Evolutionary conservation across 37 sponge, comb jelly and placozoan genomes (phyloP), one percentile per base, ranked within the genome.

Genomic region (Chondrilla cf. caribensis): DNA sequence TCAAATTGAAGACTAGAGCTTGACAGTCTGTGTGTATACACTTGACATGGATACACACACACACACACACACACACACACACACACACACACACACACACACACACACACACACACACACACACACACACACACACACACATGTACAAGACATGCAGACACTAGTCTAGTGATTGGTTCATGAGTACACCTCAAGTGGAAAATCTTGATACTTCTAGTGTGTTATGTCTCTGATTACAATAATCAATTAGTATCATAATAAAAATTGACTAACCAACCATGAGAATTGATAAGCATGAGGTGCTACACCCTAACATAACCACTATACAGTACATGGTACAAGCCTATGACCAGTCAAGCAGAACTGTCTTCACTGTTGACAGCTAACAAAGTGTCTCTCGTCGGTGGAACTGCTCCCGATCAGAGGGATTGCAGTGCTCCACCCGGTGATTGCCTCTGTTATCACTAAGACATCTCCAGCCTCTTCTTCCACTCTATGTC

Each of bases 41-140:
- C 51, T 14, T 47, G 51, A 47, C 11, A 11, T 11, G 51, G 19
- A 15, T 22, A 15, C 64, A 15, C 64, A 60, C 64, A 60, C 64
- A 60, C 64, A 60, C 64, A 60, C 64, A 60, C 64, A 60, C 64
- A 60, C 64, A 60, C 64, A 60, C 64, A 60, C 64, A 60, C 64
- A 60, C 64, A 60, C 64, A 60, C 64, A 60, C 64, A 60, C 64
- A 60, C 64, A 60, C 64, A 60, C 64, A 60, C 64, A 60, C 64
- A 60, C 64, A 60, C 64, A 60, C 64, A 60, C 64, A 60, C 64
- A 60, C 64, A 60, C 64, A 60, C 64, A 60, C 64, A 60, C 64
- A 60, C 64, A 60, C 64, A 60, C 64, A 60, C 64, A 60, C 64
- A 60, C 64, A 60, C 64, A 26, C 29, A 26, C 24, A 26, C 64